phyloP scores from a whole-genome alignment of 2,113 vertebrate species.

The Stegostoma tigrinum region DNA sequence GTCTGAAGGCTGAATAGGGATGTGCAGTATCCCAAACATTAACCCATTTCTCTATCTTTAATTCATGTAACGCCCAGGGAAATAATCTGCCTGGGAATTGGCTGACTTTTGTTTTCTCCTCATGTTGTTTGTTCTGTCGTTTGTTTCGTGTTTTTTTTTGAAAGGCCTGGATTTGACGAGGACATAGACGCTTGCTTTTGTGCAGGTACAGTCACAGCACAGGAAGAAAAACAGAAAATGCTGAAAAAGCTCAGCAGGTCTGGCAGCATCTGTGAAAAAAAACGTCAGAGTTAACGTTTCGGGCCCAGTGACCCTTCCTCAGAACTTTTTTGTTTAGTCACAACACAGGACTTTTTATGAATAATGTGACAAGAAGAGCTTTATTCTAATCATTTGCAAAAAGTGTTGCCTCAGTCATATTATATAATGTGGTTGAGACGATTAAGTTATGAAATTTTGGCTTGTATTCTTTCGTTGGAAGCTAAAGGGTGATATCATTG shows the following conservation, averaged over 20 bases:
- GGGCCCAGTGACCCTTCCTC: too few relatives aligned
- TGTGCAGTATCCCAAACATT: too few relatives aligned
- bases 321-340: not conserved
- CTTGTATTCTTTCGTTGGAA: not conserved
- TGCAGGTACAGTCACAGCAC: not conserved
- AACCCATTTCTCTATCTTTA: not conserved
- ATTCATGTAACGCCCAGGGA: not conserved
- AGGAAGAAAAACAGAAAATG: too few relatives aligned
- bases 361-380: not conserved
- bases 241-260: too few relatives aligned
- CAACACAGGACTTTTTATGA: not conserved
- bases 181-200: too few relatives aligned
- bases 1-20: not conserved
- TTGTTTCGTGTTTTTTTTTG: too few relatives aligned
- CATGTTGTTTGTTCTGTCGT: too few relatives aligned
- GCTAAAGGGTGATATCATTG: not conserved
- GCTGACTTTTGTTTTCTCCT: not conserved
- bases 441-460: not conserved
- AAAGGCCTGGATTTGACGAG: too few relatives aligned
- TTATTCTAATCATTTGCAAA: not conserved
- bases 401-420: not conserved
- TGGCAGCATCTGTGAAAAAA: too few relatives aligned
- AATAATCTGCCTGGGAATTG: not conserved
- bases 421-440: not conserved
- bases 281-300: too few relatives aligned